Conservation (phyloP, 1,140 invertebrate genomes). For the Argopecten irradians region DNA sequence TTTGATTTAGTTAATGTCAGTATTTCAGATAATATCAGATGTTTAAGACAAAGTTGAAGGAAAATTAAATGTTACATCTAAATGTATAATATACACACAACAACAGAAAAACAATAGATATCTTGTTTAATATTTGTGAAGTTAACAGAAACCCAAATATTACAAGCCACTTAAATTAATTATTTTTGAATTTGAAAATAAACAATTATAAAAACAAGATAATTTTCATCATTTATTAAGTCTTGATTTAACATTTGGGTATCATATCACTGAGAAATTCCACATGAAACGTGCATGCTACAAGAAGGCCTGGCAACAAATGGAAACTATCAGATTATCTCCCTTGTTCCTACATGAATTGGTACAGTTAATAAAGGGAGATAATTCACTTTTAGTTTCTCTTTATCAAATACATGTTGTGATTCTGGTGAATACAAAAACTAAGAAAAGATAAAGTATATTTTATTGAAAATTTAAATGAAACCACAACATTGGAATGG, state of each 20-base stretch:
- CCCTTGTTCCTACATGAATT: neutral
- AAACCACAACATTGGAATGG: no score
- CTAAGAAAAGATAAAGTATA: neutral
- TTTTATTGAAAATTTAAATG: neutral
- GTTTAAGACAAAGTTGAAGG: no score
- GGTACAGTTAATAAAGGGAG: neutral
- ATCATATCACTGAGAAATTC: neutral
- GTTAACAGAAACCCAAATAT: no score
- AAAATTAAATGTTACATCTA: no score
- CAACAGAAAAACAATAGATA: no score
- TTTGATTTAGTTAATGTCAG: no score
- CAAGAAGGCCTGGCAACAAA: neutral
- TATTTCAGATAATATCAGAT: no score
- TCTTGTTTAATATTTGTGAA: no score
- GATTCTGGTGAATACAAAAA: neutral
- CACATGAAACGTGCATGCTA: neutral
- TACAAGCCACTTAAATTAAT: no score
- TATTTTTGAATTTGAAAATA: no score
- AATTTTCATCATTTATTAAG: neutral
- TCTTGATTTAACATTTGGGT: neutral
- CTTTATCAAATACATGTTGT: neutral
- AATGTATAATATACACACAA: no score
- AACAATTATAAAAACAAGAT: neutral
- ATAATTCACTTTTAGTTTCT: neutral
- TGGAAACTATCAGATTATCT: neutral